Base-by-base conservation (phyloP, 2,113 vertebrate species). In the Stictonetta naevosa region DNA sequence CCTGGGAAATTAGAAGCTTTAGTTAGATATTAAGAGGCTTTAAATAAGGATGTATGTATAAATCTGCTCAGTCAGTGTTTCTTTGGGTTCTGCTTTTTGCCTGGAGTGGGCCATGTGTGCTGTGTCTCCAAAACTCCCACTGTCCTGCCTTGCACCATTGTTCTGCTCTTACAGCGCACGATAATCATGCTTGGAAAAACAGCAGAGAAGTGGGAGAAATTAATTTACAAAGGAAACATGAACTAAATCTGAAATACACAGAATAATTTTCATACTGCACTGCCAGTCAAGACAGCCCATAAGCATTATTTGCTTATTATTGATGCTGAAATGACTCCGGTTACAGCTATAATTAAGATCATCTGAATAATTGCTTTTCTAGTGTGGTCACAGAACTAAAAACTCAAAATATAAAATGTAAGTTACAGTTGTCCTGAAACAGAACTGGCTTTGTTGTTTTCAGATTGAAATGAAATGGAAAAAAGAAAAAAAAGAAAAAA, bases 341-440 rank as follows among this genome's bases (percentile, higher is more conserved):
- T 83, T 85, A 66, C 44, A 38, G 31, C 36, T 80, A 3, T 88
- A 80, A 94, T 71, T 88, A 55, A 92, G 68, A 69, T 74, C 0
- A 2, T 88, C 55, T 93, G 69, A 88, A 83, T 40, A 75, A n/a
- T 25, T 94, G 83, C 53, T 90, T 88, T 93, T 90, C 88, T 80
- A 76, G 34, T 28, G 31, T 80, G 76, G 59, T 64, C 75, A 48
- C 85, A 77, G 90, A 83, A 71, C 36, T 44, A 44, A 83, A 88
- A 88, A 12, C 63, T 92, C n/a, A 2, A 59, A 92, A 83, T 74
- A 73, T 52, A 60, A 94, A 94, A 85, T 29, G 9, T 48, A 85
- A 94, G 67, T 44, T 66, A n/a, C 36, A 69, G 68, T 40, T 90
- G 60, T 93, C 55, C 59, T 83, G 85, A 86, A 97, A 93, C 82